A percentile compares a stretch with the other conserved stretches of the same genome.
Evolutionary conservation across 1,140 invertebrate species (phyloP).

Genomic region (Temnothorax nylanderi): DNA sequence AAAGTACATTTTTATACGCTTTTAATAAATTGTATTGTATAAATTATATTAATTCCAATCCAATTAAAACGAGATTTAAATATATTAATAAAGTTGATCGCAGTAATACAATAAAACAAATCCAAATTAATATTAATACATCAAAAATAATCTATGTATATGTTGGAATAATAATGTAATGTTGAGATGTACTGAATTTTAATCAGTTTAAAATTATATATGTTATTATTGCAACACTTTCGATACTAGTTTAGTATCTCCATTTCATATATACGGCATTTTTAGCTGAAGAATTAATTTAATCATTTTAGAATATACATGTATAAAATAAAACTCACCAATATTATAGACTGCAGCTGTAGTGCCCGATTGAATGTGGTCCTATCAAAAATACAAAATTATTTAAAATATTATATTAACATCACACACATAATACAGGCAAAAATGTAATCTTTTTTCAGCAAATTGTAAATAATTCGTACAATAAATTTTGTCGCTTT

Average conservation of each 20-base stretch:
- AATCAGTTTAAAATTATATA: too few species aligned
- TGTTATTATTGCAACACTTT: too few species aligned
- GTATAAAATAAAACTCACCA: background rate
- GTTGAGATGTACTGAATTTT: too few species aligned
- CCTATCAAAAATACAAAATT: background rate
- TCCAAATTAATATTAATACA: too few species aligned
- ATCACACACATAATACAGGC: background rate
- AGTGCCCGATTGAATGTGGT: background rate
- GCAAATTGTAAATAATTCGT: background rate
- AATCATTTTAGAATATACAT: background rate
- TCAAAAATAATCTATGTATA: too few species aligned
- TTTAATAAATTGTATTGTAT: too few species aligned
- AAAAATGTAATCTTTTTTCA: background rate
- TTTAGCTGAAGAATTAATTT: background rate
- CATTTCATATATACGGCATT: background rate
- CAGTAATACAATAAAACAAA: too few species aligned
- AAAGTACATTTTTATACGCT: background rate
- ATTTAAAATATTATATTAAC: background rate
- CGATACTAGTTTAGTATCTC: background rate
- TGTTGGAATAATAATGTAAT: too few species aligned
- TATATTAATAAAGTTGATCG: background rate
- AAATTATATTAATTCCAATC: background rate
- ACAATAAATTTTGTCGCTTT: background rate
- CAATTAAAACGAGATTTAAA: background rate
- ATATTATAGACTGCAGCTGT: background rate